Evolutionary conservation across 2,888 invertebrate genomes (phyloP).

Genomic region (Ornithoptera priamus): DNA sequence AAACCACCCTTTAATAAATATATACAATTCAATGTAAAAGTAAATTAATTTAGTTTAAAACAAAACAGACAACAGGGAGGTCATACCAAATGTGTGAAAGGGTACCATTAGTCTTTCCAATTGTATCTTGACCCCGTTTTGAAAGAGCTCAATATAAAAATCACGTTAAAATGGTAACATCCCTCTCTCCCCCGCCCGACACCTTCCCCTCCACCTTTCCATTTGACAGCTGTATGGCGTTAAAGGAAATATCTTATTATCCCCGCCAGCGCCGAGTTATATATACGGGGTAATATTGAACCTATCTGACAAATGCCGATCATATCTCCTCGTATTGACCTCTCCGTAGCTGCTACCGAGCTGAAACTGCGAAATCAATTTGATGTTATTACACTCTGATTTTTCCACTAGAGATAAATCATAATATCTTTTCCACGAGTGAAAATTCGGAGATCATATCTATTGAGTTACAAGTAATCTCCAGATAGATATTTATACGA

Average conservation of each 20-base stretch:
- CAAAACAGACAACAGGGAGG: too few species aligned
- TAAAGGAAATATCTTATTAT: slow-evolving; percentile 30
- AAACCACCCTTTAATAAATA: too few species aligned
- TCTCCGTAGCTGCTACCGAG: slow-evolving; percentile 23
- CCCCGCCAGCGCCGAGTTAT: slow-evolving; percentile 21
- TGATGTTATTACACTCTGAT: slow-evolving; percentile 29
- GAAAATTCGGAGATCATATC: too few species aligned
- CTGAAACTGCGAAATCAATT: slow-evolving; percentile 30
- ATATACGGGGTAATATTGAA: slow-evolving; percentile 30
- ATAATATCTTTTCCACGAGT: too few species aligned
- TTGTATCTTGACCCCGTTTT: neutral
- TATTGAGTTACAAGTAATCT: too few species aligned
- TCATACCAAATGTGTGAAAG: too few species aligned
- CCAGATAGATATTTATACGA: too few species aligned
- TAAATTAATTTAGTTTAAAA: too few species aligned
- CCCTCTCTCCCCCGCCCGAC: neutral
- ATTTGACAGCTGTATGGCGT: slow-evolving; percentile 29
- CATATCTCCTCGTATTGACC: slow-evolving; percentile 31
- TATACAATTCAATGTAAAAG: too few species aligned
- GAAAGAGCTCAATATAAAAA: slow-evolving; percentile 18
- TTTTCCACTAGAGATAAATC: slow-evolving; percentile 11
- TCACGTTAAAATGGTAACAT: neutral
- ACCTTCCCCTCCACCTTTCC: slow-evolving; percentile 20
- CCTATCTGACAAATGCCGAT: slow-evolving; percentile 31
- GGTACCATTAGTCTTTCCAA: too few species aligned